Base-by-base conservation (phyloP, 1,140 invertebrate genomes). In the Lasioglossum baleicum region DNA sequence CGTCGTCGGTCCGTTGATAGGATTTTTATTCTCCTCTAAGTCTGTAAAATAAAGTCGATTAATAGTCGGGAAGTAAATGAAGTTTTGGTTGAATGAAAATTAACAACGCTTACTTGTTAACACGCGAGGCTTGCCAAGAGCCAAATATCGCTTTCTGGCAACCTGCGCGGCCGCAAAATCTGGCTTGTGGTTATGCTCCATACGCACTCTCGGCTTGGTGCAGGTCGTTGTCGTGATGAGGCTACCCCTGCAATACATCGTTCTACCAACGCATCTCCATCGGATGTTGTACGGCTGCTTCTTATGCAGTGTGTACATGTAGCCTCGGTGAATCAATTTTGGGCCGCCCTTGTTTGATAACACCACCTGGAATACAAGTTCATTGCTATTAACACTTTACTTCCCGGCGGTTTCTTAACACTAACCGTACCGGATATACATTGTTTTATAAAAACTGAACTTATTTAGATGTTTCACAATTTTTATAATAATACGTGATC, bases 271-370 rank as follows among this genome's bases (percentile, higher is more conserved):
- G 80, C 93, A 93, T 31, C 93, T 79, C 93, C 93, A 94, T 0
- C 93, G 87, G 20, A 93, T 92, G 15, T 89, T 91, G 2, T 90
- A 89, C 0, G 90, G 87, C 53, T 91, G 88, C 66, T 90, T 90
- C 68, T 93, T 93, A 68, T 93, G 93, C 35, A 93, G 83, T 0
- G 93, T 93, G 73, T 94, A 94, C 92, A 93, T 93, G 44, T 90
- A 93, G 31, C 92, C 89, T 7, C 82, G 83, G 74, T 93, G 89
- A 53, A 94, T 93, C n/a, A 94, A 81, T 82, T 93, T 93, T 66
- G 90, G 90, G 0, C 92, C 92, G 7, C 93, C 92, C 83, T 93
- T 93, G 65, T 93, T 93, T 17, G 93, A 93, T 0, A 91, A 65
- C 0, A 92, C 88, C 10, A 92, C 75, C 90, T 92, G 69, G 17